Conservation (phyloP, 2,888 invertebrate genomes). For the Zaprionus obscuricornis region DNA sequence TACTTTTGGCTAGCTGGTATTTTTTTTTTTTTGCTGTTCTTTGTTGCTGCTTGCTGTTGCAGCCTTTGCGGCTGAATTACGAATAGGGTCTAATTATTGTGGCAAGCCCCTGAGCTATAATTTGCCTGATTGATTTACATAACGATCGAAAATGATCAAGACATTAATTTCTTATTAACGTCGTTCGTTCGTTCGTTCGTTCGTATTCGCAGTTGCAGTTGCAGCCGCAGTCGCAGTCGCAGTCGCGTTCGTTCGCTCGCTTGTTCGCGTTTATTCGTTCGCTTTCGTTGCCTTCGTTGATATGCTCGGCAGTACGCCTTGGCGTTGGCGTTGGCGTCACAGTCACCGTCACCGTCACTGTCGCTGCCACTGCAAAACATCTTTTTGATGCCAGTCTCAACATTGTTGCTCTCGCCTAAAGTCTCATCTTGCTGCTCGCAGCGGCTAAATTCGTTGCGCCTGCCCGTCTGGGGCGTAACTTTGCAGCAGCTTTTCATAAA, state of each 20-base stretch:
- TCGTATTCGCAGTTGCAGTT: too few species aligned
- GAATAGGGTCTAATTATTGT: conserved; percentile 82
- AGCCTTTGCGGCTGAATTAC: conserved; percentile 75
- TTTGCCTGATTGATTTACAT: conserved; percentile 84
- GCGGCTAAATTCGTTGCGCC: conserved; percentile 33
- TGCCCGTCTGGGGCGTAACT: conserved; percentile 65
- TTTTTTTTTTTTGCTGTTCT: too few species aligned
- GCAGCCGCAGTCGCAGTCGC: too few species aligned
- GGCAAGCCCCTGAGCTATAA: conserved; percentile 83
- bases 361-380: conserved; percentile 25
- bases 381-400: conserved; percentile 40
- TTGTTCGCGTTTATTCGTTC: conserved; percentile 18
- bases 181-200: conserved; percentile 51
- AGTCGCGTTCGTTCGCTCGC: conserved; percentile 12
- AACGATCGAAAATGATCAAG: conserved; percentile 84
- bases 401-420: conserved; percentile 48
- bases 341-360: conserved; percentile 18
- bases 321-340: conserved; percentile 36
- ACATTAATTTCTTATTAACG: conserved; percentile 83
- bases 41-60: conserved; percentile 30
- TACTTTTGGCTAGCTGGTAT: too few species aligned
- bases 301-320: conserved; percentile 12
- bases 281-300: conserved; percentile 1
- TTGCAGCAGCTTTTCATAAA: conserved; percentile 36
- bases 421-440: conserved; percentile 17